phyloP scores from a whole-genome alignment of 2,888 invertebrate genomes.

The Erebia ligea region DNA sequence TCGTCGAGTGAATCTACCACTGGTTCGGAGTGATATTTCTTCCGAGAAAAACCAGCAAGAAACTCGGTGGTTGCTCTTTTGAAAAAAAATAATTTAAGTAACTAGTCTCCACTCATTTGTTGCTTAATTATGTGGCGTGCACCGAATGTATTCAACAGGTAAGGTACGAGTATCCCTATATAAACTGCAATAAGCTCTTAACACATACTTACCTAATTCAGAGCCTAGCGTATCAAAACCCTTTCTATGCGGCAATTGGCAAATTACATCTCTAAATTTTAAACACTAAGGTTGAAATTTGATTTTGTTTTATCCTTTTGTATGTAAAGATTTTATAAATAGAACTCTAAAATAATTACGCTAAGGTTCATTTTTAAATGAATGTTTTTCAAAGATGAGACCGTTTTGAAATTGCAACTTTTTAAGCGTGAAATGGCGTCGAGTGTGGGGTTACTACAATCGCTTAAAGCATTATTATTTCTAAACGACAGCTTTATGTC shows the following conservation, averaged over 20 bases:
- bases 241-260: conserved; percentile 36
- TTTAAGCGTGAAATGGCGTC: conserved; percentile 55
- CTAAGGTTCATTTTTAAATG: conserved; percentile 49
- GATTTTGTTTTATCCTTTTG: conserved; percentile 2
- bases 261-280: conserved; percentile 20
- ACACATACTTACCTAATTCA: conserved; percentile 80
- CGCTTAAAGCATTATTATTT: no score
- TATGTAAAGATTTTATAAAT: not conserved
- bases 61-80: no score
- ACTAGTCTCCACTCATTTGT: not conserved
- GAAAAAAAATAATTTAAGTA: no score
- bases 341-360: conserved; percentile 31
- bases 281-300: conserved; percentile 5
- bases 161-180: conserved; percentile 64
- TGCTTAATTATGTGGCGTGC: conserved; percentile 40
- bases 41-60: no score
- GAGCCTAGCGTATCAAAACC: conserved; percentile 48
- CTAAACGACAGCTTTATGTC: no score
- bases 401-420: conserved; percentile 55
- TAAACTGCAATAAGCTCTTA: conserved; percentile 79
- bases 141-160: conserved; percentile 51
- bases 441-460: conserved; percentile 51
- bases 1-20: no score
- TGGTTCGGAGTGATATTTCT: no score
- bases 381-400: conserved; percentile 49